A percentile compares a stretch with the other conserved stretches of the same genome.
phyloP scores from a whole-genome alignment of 2,113 vertebrate species.

The Orycteropus afer region DNA sequence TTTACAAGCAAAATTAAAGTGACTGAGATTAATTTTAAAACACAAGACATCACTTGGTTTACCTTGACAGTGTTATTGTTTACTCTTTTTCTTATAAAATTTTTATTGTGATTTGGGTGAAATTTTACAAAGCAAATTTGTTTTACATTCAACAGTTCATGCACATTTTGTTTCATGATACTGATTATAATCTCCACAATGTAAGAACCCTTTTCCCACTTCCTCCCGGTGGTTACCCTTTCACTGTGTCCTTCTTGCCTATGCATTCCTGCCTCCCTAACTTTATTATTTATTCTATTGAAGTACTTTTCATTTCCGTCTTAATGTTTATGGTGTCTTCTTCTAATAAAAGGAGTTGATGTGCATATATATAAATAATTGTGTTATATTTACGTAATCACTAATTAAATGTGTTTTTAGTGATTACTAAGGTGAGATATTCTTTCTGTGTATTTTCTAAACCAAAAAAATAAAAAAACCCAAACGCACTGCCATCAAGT shows the following conservation, averaged over 20 bases:
- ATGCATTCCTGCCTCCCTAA: too few relatives aligned
- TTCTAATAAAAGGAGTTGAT: conserved; percentile 31
- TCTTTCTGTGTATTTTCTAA: not conserved
- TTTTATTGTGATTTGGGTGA: too few relatives aligned
- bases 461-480: too few relatives aligned
- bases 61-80: not conserved
- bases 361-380: not conserved
- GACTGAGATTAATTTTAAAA: conserved; percentile 37
- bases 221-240: too few relatives aligned
- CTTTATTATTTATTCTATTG: not conserved
- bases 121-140: too few relatives aligned
- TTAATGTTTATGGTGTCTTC: conserved; percentile 21
- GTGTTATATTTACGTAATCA: not conserved
- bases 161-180: too few relatives aligned
- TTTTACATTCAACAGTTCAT: too few relatives aligned
- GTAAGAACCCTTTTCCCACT: too few relatives aligned
- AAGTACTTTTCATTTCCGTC: conserved; percentile 49
- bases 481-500: too few relatives aligned
- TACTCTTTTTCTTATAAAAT: too few relatives aligned
- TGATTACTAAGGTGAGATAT: not conserved
- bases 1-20: conserved; percentile 22
- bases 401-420: conserved; percentile 14
- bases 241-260: too few relatives aligned
- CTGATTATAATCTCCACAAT: too few relatives aligned
- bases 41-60: not conserved